Base-by-base conservation (phyloP, 2,888 invertebrate genomes). In the Drosophila histrio region DNA sequence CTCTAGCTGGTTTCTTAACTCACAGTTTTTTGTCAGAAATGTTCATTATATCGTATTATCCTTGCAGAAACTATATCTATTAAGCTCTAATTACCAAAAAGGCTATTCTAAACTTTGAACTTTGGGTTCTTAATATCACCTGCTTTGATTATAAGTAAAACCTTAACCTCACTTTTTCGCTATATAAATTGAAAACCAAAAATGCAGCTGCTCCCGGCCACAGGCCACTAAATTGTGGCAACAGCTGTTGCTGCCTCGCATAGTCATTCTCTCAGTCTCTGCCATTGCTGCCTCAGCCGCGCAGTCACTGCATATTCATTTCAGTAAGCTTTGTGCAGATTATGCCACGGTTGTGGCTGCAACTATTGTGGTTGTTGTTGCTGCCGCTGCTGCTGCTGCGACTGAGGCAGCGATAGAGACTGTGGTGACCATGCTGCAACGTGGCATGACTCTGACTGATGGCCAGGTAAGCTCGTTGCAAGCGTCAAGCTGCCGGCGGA, bases 381-480 rank as follows among this genome's bases (percentile, higher is more conserved):
- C 26, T 3, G 13, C 54, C 17, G 32, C 2, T 7, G 50, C 66
- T 11, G 47, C 8, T 7, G 21, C 53, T 7, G 32, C 9, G 39
- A 39, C 34, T 26, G 17, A n/a, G n/a, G n/a, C n/a, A n/a, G n/a
- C n/a, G n/a, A n/a, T n/a, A n/a, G n/a, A n/a, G n/a, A n/a, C n/a
- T n/a, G n/a, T n/a, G n/a, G n/a, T n/a, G 46, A 32, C 21, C 32
- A 26, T 49, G 62, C 49, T 49, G 62, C 49, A 63, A 58, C 65
- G 2, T 24, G 22, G 32, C 54, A 24, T 44, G 54, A 34, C 54
- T 28, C 72, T 76, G 83, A 79, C 77, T 74, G 79, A 79, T 82
- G 79, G 72, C 43, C 79, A 82, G 79, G 79, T 82, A 67, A 82
- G 65, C 65, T 60, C 57, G 61, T 69, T 65, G 70, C 66, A 47